phyloP scores from a whole-genome alignment of 2,113 vertebrate species.

The Ictidomys tridecemlineatus region DNA sequence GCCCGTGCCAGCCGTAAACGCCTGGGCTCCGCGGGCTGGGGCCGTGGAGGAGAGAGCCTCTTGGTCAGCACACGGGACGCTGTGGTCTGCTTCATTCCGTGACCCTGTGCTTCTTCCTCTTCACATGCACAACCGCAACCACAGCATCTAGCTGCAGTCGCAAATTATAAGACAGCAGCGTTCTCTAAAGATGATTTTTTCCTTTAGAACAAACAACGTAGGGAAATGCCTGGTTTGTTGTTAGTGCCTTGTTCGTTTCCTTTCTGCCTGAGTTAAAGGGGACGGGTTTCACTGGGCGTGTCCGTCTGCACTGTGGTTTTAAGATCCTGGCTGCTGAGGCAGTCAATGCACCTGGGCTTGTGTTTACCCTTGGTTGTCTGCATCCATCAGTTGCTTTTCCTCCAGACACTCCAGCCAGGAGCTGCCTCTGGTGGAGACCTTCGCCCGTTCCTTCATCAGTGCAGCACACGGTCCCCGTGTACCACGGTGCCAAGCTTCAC shows the following conservation, averaged over 20 bases:
- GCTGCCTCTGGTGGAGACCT: rapidly evolving
- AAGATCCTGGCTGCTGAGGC: background rate
- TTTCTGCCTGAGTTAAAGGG: slow-evolving; percentile 15
- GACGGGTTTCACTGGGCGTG: background rate
- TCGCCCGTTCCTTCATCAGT: rapidly evolving
- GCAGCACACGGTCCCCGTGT: rapidly evolving
- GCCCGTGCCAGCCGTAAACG: background rate
- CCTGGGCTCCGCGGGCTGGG: background rate
- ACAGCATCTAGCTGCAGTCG: background rate
- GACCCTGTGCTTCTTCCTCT: background rate
- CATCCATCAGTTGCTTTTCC: background rate
- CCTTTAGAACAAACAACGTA: background rate
- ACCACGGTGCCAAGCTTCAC: rapidly evolving
- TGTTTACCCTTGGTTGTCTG: background rate
- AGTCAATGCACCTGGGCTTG: background rate
- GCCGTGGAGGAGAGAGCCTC: background rate
- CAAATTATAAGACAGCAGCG: too few species aligned
- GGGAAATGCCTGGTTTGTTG: background rate
- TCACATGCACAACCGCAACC: background rate
- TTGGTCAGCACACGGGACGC: background rate
- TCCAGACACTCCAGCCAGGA: background rate
- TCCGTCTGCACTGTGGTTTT: background rate
- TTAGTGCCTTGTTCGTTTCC: background rate
- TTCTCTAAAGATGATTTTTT: background rate
- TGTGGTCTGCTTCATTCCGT: background rate